Evolutionary conservation across 2,888 invertebrate species (phyloP), one percentile per base, ranked within the genome.

Genomic region (Rotaria macrura): DNA sequence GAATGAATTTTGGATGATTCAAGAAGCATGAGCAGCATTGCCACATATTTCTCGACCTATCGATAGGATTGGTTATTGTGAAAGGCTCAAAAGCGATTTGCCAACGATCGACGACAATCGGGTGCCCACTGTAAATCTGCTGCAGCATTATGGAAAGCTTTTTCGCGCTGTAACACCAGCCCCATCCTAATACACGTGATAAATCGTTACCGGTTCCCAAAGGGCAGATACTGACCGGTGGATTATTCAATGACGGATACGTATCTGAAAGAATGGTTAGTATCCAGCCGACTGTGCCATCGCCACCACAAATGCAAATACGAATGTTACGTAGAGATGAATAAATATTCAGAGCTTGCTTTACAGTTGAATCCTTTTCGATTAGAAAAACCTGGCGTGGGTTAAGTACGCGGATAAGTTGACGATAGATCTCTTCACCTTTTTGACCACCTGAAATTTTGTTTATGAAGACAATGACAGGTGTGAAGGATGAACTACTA

Each of bases 321-420:
- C 29, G 34, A 34, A 17, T 29, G 14, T 72, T 34, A 29, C 38
- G 14, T 9, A 72, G 20, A 2, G 72, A 34, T 20, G 72, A 72
- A 72, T 34, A 29, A 20, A 52, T 52, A 23, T 6, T 23, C 0
- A 52, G 52, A 52, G 52, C 14, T 20, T 52, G 52, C 6, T 52
- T 52, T 2, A 52, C 23, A 52, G 17, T 52, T 2, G 1, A 99
- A 87, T 99, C 99, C 91, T 98, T 98, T 91, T 98, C 96, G 90
- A 99, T 93, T 92, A 99, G 98, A 92, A 99, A 99, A 89, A 99
- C 98, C 93, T 99, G 99, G 93, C 98, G 99, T 85, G 99, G 99
- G 92, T 99, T 99, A 89, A 99, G 93, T 89, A 99, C 93, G 92
- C 97, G 97, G 23, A 52, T 1, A 52, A 52, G 52, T 52, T 23